Percentiles rank a stretch among this genome's conserved stretches.
These are phyloP conservation scores for Andrena bicolor DNA, from an alignment of 2,888 invertebrate genomes.

Conservation along the genomic window DNA sequence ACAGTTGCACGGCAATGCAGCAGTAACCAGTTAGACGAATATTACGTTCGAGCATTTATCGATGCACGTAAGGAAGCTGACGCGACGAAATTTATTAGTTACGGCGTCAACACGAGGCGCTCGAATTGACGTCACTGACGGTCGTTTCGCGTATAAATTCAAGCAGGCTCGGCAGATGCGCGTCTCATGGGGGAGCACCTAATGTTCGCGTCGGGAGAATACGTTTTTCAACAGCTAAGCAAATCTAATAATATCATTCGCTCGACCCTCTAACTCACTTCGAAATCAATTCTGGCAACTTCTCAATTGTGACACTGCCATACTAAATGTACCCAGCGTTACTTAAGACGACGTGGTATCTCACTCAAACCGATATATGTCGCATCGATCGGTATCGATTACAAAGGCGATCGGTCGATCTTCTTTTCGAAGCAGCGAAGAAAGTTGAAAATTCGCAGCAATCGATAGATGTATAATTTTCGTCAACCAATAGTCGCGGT, in stretches of 20 bases:
- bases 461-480: neutral
- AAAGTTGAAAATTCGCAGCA: neutral
- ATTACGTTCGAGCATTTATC: neutral
- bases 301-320: conserved; percentile 70
- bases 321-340: conserved; percentile 49
- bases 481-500: neutral
- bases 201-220: conserved; percentile 36
- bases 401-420: neutral
- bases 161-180: neutral
- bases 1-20: conserved; percentile 23
- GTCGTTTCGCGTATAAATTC: neutral
- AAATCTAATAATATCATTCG: conserved; percentile 71
- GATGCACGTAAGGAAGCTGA: neutral
- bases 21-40: neutral
- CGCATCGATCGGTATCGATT: neutral
- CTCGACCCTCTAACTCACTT: conserved; percentile 73
- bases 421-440: neutral
- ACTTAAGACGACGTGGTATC: conserved; percentile 45
- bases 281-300: conserved; percentile 70
- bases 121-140: neutral
- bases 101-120: neutral
- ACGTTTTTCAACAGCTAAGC: conserved; percentile 45
- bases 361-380: conserved; percentile 22
- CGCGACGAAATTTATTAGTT: no score
- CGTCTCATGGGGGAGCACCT: conserved; percentile 3